phyloP scores from a whole-genome alignment of 1,140 invertebrate genomes.

The Lordiphosa mommai region DNA sequence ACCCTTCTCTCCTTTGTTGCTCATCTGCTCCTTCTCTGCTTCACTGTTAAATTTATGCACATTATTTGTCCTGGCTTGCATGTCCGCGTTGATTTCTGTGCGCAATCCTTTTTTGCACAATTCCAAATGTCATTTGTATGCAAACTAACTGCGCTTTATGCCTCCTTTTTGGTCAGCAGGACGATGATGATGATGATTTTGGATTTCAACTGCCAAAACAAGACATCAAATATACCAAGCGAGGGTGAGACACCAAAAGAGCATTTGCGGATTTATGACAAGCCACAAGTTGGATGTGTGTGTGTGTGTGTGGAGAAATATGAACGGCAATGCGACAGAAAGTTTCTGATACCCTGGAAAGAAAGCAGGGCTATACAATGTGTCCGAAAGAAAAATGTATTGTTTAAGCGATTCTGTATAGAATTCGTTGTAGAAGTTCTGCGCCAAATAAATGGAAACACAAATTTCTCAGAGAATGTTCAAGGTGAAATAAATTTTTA shows the following conservation, averaged over 20 bases:
- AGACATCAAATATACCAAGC: constrained; percentile 37
- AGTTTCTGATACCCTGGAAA: constrained; percentile 4
- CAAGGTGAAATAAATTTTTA: no score
- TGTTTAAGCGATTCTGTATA: no score
- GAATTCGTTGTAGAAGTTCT: no score
- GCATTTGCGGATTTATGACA: constrained; percentile 41
- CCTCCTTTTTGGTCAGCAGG: constrained; percentile 25
- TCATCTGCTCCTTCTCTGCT: constrained; percentile 6
- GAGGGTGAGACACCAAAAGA: constrained; percentile 5
- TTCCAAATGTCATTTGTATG: constrained; percentile 67
- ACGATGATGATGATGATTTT: constrained; percentile 23
- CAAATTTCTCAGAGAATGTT: no score
- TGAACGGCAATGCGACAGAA: constrained; percentile 39
- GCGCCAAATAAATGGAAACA: no score
- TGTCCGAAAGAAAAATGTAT: no score
- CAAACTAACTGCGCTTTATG: constrained; percentile 58
- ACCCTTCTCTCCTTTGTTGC: no score
- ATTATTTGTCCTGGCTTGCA: constrained; percentile 69
- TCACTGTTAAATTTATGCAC: constrained; percentile 66
- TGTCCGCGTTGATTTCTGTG: constrained; percentile 66
- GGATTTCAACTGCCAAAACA: constrained; percentile 40
- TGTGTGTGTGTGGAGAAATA: constrained; percentile 1
- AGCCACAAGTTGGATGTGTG: background rate
- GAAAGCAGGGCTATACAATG: background rate
- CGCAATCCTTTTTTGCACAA: constrained; percentile 65